Percentiles rank a stretch among this genome's conserved stretches.
Conservation (phyloP, 2,797 vertebrate genomes). For the Siniperca scherzeri region DNA sequence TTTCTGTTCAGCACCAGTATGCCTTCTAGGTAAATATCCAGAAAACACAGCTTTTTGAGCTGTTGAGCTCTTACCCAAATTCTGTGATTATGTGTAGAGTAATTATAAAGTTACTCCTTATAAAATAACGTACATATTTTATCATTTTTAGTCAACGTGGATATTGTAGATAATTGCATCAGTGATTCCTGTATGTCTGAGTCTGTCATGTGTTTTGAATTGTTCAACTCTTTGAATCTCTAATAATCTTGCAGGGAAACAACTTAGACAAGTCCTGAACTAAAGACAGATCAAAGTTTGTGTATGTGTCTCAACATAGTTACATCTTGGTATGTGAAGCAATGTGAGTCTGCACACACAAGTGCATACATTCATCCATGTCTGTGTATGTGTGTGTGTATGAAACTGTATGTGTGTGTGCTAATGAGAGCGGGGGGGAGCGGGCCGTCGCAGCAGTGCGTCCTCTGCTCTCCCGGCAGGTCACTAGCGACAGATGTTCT, state of each 20-base stretch:
- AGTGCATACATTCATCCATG: conserved; percentile 83
- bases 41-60: background rate
- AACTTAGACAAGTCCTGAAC: conserved; percentile 11
- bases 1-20: background rate
- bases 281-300: conserved; percentile 51
- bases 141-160: background rate
- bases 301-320: conserved; percentile 31
- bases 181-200: background rate
- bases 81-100: background rate
- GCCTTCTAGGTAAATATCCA: background rate
- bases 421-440: conserved; percentile 79
- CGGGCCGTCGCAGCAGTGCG: conserved; percentile 93
- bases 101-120: background rate
- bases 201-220: background rate
- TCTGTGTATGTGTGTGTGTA: conserved; percentile 39
- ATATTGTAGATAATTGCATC: background rate
- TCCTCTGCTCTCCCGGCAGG: conserved; percentile 96
- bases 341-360: conserved; percentile 63
- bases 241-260: background rate
- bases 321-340: conserved; percentile 42
- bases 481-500: conserved; percentile 99
- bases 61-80: background rate
- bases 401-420: conserved; percentile 69
- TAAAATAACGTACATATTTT: background rate
- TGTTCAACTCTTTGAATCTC: background rate